Conservation (phyloP, 2,888 invertebrate genomes). For the Amiota mariae region DNA sequence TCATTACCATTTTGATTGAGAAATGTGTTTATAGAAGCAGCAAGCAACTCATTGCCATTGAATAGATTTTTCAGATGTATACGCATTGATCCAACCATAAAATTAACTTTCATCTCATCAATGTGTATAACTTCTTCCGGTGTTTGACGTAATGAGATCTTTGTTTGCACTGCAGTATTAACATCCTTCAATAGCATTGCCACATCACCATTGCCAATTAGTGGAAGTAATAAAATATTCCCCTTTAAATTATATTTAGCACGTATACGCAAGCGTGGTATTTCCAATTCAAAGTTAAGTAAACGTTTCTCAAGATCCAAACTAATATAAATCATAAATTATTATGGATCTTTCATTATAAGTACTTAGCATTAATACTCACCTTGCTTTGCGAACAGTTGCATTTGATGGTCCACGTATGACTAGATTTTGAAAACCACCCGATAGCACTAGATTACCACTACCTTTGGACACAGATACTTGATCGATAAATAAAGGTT, state of each 20-base stretch:
- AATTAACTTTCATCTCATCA: conserved; percentile 76
- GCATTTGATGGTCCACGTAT: conserved; percentile 78
- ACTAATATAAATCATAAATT: conserved; percentile 60
- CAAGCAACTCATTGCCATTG: conserved; percentile 78
- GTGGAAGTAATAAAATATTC: conserved; percentile 76
- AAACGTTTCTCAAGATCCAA: conserved; percentile 75
- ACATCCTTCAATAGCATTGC: conserved; percentile 76
- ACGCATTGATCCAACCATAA: conserved; percentile 75
- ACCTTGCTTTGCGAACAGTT: conserved; percentile 72
- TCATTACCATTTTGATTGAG: conserved; percentile 77
- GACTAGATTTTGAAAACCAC: conserved; percentile 76
- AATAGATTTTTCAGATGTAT: conserved; percentile 77
- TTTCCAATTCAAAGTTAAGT: conserved; percentile 76
- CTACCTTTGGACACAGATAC: conserved; percentile 76
- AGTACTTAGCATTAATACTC: conserved; percentile 28
- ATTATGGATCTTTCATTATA: background rate
- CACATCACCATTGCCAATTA: conserved; percentile 77
- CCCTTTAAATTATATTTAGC: conserved; percentile 77
- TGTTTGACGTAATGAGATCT: conserved; percentile 74
- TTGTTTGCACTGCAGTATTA: conserved; percentile 75
- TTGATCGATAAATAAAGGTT: conserved; percentile 76
- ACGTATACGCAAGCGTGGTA: conserved; percentile 76
- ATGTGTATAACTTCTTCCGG: conserved; percentile 74
- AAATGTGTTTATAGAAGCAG: conserved; percentile 77
- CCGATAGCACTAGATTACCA: conserved; percentile 75